Evolutionary conservation across 2,113 vertebrate species (phyloP).

Genomic region (Hippocampus comes): DNA sequence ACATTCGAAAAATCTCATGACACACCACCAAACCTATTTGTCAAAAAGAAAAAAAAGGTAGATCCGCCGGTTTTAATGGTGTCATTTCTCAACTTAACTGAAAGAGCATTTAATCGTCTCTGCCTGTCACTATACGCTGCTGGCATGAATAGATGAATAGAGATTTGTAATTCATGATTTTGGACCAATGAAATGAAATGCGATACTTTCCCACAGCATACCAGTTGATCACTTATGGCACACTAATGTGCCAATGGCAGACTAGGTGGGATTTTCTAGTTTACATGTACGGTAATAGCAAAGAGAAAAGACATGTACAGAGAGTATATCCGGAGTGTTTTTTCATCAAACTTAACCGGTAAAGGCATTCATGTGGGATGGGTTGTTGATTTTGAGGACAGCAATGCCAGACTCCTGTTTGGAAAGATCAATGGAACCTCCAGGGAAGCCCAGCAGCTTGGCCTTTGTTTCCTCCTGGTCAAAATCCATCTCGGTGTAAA

Average conservation of each 20-base stretch:
- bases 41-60: no score
- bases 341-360: constrained; percentile 77
- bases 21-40: background rate
- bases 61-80: no score
- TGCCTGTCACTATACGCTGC: no score
- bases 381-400: constrained; percentile 87
- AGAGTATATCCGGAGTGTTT: background rate
- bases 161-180: no score
- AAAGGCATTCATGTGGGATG: constrained; percentile 87
- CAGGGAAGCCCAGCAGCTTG: constrained; percentile 78
- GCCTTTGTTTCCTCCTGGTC: constrained; percentile 74
- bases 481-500: constrained; percentile 74
- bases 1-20: background rate
- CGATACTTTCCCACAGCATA: no score
- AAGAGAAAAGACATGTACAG: background rate
- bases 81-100: no score
- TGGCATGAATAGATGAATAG: no score
- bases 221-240: no score
- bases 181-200: no score
- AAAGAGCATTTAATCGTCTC: no score
- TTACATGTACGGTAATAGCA: background rate
- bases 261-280: background rate
- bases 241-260: no score
- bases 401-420: constrained; percentile 81
- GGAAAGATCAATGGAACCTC: constrained; percentile 84